These are phyloP conservation scores for Phasianus colchicus DNA, from an alignment of 2,113 vertebrate species.

Conservation along the genomic window DNA sequence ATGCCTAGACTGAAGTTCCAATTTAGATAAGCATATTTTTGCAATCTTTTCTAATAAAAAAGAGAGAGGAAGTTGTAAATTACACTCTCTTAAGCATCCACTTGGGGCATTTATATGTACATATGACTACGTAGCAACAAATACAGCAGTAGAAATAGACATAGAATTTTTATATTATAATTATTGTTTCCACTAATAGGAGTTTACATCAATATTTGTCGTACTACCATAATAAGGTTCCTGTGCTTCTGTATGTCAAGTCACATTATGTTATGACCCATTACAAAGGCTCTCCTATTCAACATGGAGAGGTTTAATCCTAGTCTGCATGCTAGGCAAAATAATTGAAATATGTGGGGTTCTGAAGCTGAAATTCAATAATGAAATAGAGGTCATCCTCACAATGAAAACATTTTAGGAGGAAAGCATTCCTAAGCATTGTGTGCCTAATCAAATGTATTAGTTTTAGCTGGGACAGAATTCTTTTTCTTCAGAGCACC, in stretches of 20 bases:
- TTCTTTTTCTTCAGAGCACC: too few species aligned
- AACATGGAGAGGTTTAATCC: not conserved
- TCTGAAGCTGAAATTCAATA: not conserved
- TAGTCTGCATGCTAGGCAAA: not conserved
- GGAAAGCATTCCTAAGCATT: not conserved
- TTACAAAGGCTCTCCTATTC: not conserved
- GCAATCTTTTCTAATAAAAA: not conserved
- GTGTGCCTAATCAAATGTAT: not conserved
- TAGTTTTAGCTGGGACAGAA: too few species aligned
- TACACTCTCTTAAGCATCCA: not conserved
- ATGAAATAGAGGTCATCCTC: not conserved
- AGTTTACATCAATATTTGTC: not conserved
- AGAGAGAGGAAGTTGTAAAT: accelerated
- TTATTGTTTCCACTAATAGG: not conserved
- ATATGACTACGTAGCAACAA: not conserved
- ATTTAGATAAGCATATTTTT: not conserved
- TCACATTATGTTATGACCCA: not conserved
- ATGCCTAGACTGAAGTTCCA: not conserved
- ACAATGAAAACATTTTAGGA: not conserved
- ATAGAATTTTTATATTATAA: not conserved
- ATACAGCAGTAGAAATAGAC: not conserved
- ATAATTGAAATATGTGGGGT: not conserved
- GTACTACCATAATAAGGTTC: not conserved
- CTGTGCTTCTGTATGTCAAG: not conserved
- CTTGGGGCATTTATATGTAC: not conserved